Base-by-base conservation (phyloP, 2,797 vertebrate species). In the Denticeps clupeoides region DNA sequence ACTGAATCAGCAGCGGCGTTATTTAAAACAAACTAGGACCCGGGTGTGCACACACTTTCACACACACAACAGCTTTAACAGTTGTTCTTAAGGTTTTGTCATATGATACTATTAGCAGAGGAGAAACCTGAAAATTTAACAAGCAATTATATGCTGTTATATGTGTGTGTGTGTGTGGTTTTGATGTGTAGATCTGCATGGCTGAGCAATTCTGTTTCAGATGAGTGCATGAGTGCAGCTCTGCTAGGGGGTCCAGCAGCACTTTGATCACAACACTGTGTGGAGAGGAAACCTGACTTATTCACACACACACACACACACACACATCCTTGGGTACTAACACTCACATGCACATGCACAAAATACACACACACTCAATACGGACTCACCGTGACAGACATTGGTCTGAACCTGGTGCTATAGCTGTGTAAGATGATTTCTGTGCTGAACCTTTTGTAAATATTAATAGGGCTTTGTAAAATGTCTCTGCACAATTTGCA, bases 181-280 rank as follows among this genome's bases (percentile, higher is more conserved):
- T 73, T 65, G 63, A 69, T 32, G 68, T 21, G 37, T 12, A 12
- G 38, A 53, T 51, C 68, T 79, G 76, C 74, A 77, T 80, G 73
- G 72, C 68, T 79, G 75, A 78, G 73, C 77, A 74, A 73, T 77
- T 75, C 65, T 56, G 71, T 70, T 80, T 65, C 77, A 74, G 74
- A 76, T 73, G 78, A 65, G 69, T 79, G 77, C 60, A 74, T 77
- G 69, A 69, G 75, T 68, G 73, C 73, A 61, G 69, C 67, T 77
- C 54, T 55, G 69, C 75, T 66, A 68, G 80, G 80, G 80, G 75
- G 79, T 83, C 77, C 68, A 68, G 60, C 70, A 71, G 70, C 49
- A 73, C 81, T 82, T 82, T 82, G 81, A 83, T 83, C 81, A 82
- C 78, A 79, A 82, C 72, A 3, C 57, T 73, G 75, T 81, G 81